These are phyloP conservation scores for Parnassius apollo DNA, from an alignment of 2,888 invertebrate genomes.

Conservation along the genomic window DNA sequence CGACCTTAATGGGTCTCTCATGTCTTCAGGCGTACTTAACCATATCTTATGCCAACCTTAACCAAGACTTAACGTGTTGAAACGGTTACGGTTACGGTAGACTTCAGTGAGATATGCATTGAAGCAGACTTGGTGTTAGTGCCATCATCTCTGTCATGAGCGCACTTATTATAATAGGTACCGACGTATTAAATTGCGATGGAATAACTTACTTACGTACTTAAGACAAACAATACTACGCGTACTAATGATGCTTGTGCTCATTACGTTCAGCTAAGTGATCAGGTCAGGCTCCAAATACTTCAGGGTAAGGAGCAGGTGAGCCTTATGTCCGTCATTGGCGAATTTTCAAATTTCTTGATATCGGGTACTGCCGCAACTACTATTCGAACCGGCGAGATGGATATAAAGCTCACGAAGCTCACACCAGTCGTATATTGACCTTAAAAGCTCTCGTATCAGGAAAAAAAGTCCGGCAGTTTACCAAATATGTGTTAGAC, in stretches of 20 bases:
- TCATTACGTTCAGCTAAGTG: neutral
- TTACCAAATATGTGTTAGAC: constrained; percentile 30
- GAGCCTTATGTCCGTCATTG: constrained; percentile 18
- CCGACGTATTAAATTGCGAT: constrained; percentile 3
- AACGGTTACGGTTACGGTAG: neutral
- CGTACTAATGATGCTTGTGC: neutral
- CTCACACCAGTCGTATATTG: constrained; percentile 31
- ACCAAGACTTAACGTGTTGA: neutral
- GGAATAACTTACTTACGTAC: constrained; percentile 22
- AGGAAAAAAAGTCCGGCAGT: constrained; percentile 34
- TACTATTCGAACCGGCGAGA: constrained; percentile 18
- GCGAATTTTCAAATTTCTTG: constrained; percentile 20
- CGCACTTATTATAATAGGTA: neutral
- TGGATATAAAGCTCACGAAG: constrained; percentile 25
- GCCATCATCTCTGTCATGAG: no score
- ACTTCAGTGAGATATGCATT: no score
- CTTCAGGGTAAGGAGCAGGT: constrained; percentile 15
- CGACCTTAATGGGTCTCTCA: neutral
- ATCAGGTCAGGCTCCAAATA: constrained; percentile 8
- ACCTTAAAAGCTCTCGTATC: neutral
- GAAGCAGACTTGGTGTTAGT: no score
- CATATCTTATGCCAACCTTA: neutral
- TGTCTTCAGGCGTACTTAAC: neutral
- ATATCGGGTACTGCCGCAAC: constrained; percentile 27
- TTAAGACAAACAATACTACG: constrained; percentile 23